These are phyloP conservation scores for Drosophila fuyamai DNA, from an alignment of 1,140 invertebrate species.

Conservation along the genomic window DNA sequence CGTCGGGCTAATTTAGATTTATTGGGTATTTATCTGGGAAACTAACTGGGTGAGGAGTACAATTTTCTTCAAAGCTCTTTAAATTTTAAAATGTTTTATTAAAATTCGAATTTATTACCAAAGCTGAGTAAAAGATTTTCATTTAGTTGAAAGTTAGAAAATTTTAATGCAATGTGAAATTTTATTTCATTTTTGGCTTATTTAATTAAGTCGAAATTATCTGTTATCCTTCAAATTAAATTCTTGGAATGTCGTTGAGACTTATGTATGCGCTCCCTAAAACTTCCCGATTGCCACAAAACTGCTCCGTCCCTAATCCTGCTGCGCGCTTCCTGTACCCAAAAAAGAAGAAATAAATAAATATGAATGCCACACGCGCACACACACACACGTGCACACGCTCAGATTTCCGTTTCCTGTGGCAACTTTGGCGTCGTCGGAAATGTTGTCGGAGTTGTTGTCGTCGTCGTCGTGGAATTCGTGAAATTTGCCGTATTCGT, in stretches of 20 bases:
- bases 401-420: slow-evolving; percentile 80
- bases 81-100: too few relatives aligned
- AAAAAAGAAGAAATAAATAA: slow-evolving; percentile 39
- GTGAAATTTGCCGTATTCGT: slow-evolving; percentile 2
- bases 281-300: slow-evolving; percentile 6
- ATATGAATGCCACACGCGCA: slow-evolving; percentile 30
- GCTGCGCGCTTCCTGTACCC: slow-evolving; percentile 33
- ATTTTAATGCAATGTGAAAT: not conserved
- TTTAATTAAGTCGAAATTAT: not conserved
- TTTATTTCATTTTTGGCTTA: not conserved
- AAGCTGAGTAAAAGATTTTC: too few relatives aligned
- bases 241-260: not conserved
- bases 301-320: slow-evolving; percentile 16
- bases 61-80: too few relatives aligned
- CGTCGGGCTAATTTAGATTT: not conserved
- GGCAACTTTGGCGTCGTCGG: slow-evolving; percentile 56
- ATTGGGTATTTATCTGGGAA: not conserved
- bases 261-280: not conserved
- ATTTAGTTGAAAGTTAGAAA: too few relatives aligned
- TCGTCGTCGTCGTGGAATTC: slow-evolving; percentile 1
- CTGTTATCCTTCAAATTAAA: not conserved
- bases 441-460: slow-evolving; percentile 18
- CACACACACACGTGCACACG: slow-evolving; percentile 30
- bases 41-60: not conserved
- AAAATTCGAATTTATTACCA: too few relatives aligned